Evolutionary conservation across 53 echinoderm and acorn worm genomes (phyloP).

Genomic region (Hippasteria phrygiana): DNA sequence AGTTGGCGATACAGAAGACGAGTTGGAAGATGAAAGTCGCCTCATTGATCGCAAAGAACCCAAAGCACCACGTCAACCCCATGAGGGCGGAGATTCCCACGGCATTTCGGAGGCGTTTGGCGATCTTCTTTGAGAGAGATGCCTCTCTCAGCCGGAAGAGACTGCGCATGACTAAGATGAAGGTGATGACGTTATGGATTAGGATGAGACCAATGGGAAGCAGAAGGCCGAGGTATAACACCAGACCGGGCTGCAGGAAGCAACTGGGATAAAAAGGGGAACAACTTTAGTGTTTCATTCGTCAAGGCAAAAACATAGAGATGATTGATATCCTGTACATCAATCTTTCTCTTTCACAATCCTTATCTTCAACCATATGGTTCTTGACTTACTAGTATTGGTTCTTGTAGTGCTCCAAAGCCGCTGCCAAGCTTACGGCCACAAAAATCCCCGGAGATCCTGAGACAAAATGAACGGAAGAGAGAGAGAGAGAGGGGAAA

Average conservation of each 20-base stretch:
- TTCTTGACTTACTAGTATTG: conserved; percentile 57
- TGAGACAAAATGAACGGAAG: conserved; percentile 41
- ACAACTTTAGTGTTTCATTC: too few relatives aligned
- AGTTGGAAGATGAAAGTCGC: conserved; percentile 72
- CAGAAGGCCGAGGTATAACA: conserved; percentile 62
- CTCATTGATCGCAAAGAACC: conserved; percentile 68
- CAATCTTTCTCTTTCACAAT: too few relatives aligned
- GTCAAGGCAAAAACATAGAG: too few relatives aligned
- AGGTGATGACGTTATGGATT: too few relatives aligned
- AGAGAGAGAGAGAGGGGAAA: too few relatives aligned
- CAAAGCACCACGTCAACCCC: conserved; percentile 59
- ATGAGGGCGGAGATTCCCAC: too few relatives aligned
- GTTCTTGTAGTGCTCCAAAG: conserved; percentile 59
- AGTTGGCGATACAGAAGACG: conserved; percentile 70
- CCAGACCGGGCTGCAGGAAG: conserved; percentile 63
- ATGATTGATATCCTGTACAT: too few relatives aligned
- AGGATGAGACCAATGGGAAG: too few relatives aligned
- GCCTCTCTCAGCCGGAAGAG: conserved; percentile 46
- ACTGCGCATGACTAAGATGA: too few relatives aligned
- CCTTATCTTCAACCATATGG: too few relatives aligned
- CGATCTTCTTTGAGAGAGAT: neutral
- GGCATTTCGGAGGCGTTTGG: neutral
- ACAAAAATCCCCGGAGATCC: conserved; percentile 75
- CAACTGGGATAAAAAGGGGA: conserved; percentile 55
- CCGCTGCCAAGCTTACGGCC: conserved; percentile 62